Percentiles rank a stretch among this genome's conserved stretches.
Evolutionary conservation across 2,797 vertebrate genomes (phyloP).

Genomic region (Lycodopsis pacificus): DNA sequence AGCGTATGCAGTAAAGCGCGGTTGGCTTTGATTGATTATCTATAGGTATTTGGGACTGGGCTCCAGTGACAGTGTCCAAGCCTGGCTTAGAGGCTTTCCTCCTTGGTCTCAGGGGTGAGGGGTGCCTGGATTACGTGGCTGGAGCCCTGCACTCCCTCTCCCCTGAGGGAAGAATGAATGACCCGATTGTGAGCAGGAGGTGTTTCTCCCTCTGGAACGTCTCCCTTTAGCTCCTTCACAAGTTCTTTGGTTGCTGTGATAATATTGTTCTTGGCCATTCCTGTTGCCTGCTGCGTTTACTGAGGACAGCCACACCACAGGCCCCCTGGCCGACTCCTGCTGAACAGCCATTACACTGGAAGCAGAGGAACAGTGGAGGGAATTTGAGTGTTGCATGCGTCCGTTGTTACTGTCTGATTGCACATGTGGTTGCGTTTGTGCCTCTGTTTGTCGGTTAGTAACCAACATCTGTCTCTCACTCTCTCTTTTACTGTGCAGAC

Average conservation of each 20-base stretch:
- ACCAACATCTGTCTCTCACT: conserved; percentile 46
- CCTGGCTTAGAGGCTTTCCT: conserved; percentile 61
- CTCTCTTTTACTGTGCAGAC: conserved; percentile 64
- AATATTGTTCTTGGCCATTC: conserved; percentile 83
- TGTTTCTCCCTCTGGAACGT: conserved; percentile 80
- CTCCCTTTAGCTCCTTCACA: conserved; percentile 81
- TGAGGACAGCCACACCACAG: conserved; percentile 77
- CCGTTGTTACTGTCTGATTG: conserved; percentile 44
- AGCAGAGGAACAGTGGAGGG: conserved; percentile 57
- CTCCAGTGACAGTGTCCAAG: conserved; percentile 55
- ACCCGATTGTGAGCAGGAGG: conserved; percentile 80
- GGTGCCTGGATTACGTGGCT: conserved; percentile 64
- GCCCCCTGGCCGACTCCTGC: conserved; percentile 68
- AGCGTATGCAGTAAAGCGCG: conserved; percentile 22
- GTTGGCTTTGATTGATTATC: conserved; percentile 68
- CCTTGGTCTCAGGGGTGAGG: conserved; percentile 44
- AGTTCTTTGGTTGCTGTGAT: conserved; percentile 82
- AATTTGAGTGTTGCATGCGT: conserved; percentile 37
- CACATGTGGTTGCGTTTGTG: conserved; percentile 58
- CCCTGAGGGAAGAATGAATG: conserved; percentile 73
- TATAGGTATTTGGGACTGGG: conserved; percentile 47
- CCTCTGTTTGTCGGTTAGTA: conserved; percentile 60
- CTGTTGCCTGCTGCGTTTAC: conserved; percentile 72
- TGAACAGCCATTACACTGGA: conserved; percentile 58
- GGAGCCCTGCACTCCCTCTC: conserved; percentile 54